These are phyloP conservation scores for Eutrigla gurnardus DNA, from an alignment of 2,797 vertebrate genomes.

Conservation along the genomic window DNA sequence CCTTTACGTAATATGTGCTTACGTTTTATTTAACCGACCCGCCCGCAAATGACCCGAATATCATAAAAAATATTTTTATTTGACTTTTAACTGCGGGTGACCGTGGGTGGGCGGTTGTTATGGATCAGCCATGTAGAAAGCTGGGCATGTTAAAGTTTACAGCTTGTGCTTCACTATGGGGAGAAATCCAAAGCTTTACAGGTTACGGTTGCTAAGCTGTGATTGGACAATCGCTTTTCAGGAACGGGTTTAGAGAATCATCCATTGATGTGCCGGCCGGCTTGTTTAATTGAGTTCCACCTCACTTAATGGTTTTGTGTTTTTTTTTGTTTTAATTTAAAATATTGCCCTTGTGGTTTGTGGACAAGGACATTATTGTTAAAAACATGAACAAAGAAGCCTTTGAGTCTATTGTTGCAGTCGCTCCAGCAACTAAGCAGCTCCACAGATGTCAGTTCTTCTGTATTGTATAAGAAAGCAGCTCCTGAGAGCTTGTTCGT, in stretches of 20 bases:
- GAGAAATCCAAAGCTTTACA: not conserved
- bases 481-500: not conserved
- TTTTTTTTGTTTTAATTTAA: not conserved
- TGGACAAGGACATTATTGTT: conserved; percentile 13
- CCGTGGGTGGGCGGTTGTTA: no score
- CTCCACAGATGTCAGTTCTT: conserved; percentile 23
- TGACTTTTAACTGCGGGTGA: no score
- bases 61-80: no score
- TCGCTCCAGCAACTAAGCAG: not conserved
- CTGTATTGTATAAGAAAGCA: conserved; percentile 10
- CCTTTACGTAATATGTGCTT: no score
- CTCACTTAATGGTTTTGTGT: not conserved
- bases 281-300: conserved; percentile 2
- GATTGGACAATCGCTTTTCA: not conserved
- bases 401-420: conserved; percentile 19
- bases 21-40: no score
- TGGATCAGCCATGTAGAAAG: not conserved
- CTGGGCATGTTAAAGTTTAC: not conserved
- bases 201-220: not conserved
- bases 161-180: not conserved
- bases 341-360: not conserved
- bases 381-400: conserved; percentile 18
- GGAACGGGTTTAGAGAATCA: not conserved
- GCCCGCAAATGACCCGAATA: no score
- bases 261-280: not conserved